Percentiles rank a stretch among this genome's conserved stretches.
These are phyloP conservation scores for Bicyclus anynana DNA, from an alignment of 1,140 invertebrate genomes.

Conservation along the genomic window DNA sequence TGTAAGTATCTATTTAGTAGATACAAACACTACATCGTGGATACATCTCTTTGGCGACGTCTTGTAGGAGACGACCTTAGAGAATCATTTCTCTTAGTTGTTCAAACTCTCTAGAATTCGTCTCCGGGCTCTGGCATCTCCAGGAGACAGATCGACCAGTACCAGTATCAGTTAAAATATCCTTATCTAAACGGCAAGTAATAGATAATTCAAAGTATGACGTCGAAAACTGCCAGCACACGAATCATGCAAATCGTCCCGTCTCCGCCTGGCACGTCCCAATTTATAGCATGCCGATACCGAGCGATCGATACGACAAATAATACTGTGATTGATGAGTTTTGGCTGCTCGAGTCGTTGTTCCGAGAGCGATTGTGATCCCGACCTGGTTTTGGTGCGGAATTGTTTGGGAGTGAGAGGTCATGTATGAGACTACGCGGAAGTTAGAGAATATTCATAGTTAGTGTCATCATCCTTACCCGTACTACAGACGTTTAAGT, in stretches of 20 bases:
- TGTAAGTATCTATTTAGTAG: no score
- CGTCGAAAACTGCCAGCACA: conserved; percentile 31
- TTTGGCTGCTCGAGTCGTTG: conserved; percentile 17
- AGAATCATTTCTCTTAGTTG: no score
- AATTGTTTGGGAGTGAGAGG: conserved; percentile 30
- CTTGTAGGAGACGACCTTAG: no score
- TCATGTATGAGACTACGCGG: no score
- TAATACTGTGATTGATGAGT: conserved; percentile 65
- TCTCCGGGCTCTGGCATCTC: no score
- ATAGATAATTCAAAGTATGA: conserved; percentile 25
- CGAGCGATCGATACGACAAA: conserved; percentile 60
- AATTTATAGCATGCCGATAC: conserved; percentile 37
- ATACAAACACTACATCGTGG: no score
- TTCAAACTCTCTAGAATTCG: no score
- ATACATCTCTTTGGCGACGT: no score
- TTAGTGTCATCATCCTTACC: no score
- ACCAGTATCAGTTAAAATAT: neutral
- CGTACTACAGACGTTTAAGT: no score
- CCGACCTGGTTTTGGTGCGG: conserved; percentile 26
- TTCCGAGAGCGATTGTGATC: conserved; percentile 27
- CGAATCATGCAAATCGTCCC: conserved; percentile 33
- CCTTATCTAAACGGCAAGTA: neutral
- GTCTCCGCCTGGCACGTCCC: conserved; percentile 49
- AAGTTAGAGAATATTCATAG: no score
- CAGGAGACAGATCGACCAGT: no score